phyloP scores from a whole-genome alignment of 1,140 invertebrate genomes.

The Ctenoplectra terminalis region DNA sequence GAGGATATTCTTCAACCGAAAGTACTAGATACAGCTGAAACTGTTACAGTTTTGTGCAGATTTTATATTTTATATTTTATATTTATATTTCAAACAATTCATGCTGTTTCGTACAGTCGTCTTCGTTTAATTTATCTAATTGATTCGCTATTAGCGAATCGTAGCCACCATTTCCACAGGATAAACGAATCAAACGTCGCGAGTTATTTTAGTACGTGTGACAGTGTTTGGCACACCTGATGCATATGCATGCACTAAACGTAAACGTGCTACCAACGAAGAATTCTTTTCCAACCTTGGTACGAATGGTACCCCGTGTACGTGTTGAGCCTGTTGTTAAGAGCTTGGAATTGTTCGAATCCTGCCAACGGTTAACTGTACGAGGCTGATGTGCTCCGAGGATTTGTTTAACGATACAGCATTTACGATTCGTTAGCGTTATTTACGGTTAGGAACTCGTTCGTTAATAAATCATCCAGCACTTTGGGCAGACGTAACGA shows the following conservation, averaged over 20 bases:
- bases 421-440: slow-evolving; percentile 57
- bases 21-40: neutral
- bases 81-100: neutral
- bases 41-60: neutral
- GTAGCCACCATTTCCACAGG: neutral
- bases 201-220: slow-evolving; percentile 46
- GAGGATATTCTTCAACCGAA: neutral
- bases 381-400: slow-evolving; percentile 10
- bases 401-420: slow-evolving; percentile 48
- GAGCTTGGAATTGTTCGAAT: slow-evolving; percentile 24
- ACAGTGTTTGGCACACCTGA: slow-evolving; percentile 42
- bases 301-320: slow-evolving; percentile 47
- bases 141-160: neutral
- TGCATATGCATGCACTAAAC: slow-evolving; percentile 57
- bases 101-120: too few species aligned
- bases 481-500: neutral
- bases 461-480: slow-evolving; percentile 32
- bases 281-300: slow-evolving; percentile 48
- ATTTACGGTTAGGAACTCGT: slow-evolving; percentile 54
- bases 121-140: too few species aligned
- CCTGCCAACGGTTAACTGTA: slow-evolving; percentile 38
- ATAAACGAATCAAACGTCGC: neutral
- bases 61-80: too few species aligned
- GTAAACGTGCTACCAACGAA: slow-evolving; percentile 46
- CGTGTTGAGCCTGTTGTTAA: slow-evolving; percentile 57